Evolutionary conservation across 1,140 invertebrate genomes (phyloP).

Genomic region (Colletes latitarsis): DNA sequence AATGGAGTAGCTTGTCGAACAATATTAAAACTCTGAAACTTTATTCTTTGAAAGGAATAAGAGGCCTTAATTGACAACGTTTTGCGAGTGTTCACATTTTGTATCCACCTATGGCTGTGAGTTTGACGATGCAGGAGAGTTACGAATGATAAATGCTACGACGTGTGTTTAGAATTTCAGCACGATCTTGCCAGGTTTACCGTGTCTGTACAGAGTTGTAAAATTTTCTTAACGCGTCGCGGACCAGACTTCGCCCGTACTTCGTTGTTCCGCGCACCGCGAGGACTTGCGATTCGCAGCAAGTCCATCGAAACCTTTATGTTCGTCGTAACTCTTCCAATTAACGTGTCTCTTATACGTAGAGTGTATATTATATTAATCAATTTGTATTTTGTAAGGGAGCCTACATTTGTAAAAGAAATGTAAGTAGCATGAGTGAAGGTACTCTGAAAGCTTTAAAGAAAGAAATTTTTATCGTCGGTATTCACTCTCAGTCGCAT

Average conservation of each 20-base stretch:
- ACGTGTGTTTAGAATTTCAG: conserved; percentile 43
- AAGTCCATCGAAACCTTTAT: background rate
- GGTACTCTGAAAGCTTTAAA: conserved; percentile 4
- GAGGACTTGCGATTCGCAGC: conserved; percentile 1
- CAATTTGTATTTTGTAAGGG: conserved; percentile 21
- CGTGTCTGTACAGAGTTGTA: conserved; percentile 48
- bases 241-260: background rate
- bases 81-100: conserved; percentile 47
- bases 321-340: conserved; percentile 7
- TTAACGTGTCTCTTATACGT: conserved; percentile 12
- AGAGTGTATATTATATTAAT: background rate
- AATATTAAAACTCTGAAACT: background rate
- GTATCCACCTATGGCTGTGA: conserved; percentile 74
- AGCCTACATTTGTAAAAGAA: conserved; percentile 7
- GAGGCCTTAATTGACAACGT: conserved; percentile 53
- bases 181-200: conserved; percentile 72
- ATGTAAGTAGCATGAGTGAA: background rate
- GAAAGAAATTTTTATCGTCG: conserved; percentile 2
- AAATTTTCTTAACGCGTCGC: conserved; percentile 34
- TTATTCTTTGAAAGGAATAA: conserved; percentile 10
- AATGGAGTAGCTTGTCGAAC: background rate
- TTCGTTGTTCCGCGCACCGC: background rate
- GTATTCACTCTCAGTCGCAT: background rate
- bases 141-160: conserved; percentile 35
- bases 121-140: conserved; percentile 58